Conservation (phyloP, 1,140 invertebrate species). For the Sinonovacula constricta region DNA sequence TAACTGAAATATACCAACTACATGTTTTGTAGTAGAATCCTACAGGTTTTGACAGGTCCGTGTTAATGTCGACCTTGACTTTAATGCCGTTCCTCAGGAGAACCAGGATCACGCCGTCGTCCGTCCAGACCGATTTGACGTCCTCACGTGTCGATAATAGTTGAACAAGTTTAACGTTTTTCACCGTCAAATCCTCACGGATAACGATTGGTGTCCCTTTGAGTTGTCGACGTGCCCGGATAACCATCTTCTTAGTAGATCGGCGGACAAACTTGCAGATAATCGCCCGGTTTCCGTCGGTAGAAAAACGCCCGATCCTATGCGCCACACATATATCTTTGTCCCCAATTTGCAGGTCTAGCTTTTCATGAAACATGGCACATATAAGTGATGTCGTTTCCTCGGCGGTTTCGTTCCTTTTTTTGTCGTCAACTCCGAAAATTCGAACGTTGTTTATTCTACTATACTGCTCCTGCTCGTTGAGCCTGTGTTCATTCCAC, state of each 20-base stretch:
- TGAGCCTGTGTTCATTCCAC: neutral
- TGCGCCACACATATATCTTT: slow-evolving; percentile 16
- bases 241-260: neutral
- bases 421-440: neutral
- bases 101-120: too few relatives aligned
- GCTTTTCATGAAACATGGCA: neutral
- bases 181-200: neutral
- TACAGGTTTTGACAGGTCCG: slow-evolving; percentile 2
- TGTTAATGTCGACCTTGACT: neutral
- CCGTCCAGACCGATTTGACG: too few relatives aligned
- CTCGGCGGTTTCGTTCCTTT: neutral
- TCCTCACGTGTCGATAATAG: too few relatives aligned
- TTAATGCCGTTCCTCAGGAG: too few relatives aligned
- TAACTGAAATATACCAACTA: neutral
- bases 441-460: slow-evolving; percentile 14
- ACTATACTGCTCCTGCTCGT: slow-evolving; percentile 18
- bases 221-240: neutral
- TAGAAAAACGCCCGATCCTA: too few relatives aligned
- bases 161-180: slow-evolving; percentile 13
- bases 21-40: slow-evolving; percentile 1
- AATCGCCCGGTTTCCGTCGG: neutral
- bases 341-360: neutral
- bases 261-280: slow-evolving; percentile 15
- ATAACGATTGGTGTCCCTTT: slow-evolving; percentile 4
- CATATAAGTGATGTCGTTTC: neutral